Evolutionary conservation across 2,888 invertebrate species (phyloP).

Genomic region (Poecilobothrus nobilitatus): DNA sequence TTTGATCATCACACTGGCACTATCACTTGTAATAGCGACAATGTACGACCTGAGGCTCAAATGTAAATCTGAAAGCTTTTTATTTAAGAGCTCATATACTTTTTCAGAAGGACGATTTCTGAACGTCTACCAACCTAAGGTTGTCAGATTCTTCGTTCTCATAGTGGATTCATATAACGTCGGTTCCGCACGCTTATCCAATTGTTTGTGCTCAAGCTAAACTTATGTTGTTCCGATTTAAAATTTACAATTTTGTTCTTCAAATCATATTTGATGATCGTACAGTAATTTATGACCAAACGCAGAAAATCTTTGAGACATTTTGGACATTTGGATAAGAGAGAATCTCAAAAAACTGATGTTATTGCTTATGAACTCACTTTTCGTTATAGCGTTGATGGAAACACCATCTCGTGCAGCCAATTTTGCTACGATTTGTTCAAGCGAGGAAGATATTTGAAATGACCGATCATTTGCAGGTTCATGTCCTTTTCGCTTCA

Average conservation of each 20-base stretch:
- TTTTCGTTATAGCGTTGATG: slow-evolving; percentile 10
- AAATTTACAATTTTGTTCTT: neutral
- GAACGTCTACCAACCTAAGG: slow-evolving; percentile 5
- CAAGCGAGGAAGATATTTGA: neutral
- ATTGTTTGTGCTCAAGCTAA: neutral
- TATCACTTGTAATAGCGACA: slow-evolving; percentile 12
- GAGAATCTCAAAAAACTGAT: neutral
- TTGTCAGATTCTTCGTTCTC: neutral
- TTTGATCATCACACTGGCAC: slow-evolving; percentile 9
- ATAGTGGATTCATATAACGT: slow-evolving; percentile 13
- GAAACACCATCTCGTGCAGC: slow-evolving; percentile 11
- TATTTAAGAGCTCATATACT: neutral
- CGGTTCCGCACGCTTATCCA: slow-evolving; percentile 12
- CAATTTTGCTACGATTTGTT: neutral
- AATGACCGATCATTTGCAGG: neutral
- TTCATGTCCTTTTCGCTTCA: slow-evolving; percentile 9
- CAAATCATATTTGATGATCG: neutral
- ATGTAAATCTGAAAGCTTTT: no score
- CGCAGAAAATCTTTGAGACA: neutral
- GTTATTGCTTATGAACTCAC: slow-evolving; percentile 8
- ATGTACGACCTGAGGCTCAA: no score
- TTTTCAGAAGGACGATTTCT: slow-evolving; percentile 12
- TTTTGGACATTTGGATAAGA: no score
- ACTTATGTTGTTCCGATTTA: slow-evolving; percentile 7
- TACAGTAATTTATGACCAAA: no score